Evolutionary conservation across 64 coral and sea anemone species (phyloP).

Genomic region (Actinia tenebrosa): DNA sequence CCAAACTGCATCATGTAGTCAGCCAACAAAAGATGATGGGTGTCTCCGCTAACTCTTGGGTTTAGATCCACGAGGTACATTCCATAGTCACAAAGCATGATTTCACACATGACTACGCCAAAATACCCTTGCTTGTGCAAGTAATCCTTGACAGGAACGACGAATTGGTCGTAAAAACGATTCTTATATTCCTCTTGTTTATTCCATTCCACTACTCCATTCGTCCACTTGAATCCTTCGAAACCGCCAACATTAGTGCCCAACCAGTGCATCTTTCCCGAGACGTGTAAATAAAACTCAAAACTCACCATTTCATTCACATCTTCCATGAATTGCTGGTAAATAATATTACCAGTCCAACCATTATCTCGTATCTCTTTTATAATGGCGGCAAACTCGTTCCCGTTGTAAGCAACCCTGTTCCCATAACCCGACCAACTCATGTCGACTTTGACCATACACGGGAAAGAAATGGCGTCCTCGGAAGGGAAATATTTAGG

Average conservation of each 20-base stretch:
- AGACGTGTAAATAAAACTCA: constrained; percentile 38
- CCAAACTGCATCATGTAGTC: constrained; percentile 26
- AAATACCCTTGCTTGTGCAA: not conserved
- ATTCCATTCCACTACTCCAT: not conserved
- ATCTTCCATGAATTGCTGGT: constrained; percentile 11
- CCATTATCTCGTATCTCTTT: not conserved
- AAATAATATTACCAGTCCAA: constrained; percentile 19
- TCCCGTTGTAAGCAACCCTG: constrained; percentile 12
- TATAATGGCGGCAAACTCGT: not conserved
- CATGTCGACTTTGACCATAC: constrained; percentile 39
- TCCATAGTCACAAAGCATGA: constrained; percentile 6
- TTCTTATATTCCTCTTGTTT: not conserved
- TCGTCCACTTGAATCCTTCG: not conserved
- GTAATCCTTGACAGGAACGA: not conserved
- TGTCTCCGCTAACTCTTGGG: constrained; percentile 40
- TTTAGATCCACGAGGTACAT: constrained; percentile 41
- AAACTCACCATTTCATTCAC: constrained; percentile 31
- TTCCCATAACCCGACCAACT: constrained; percentile 15
- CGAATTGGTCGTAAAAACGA: not conserved
- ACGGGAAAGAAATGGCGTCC: constrained; percentile 18
- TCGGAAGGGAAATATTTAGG: constrained; percentile 7
- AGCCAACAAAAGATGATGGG: constrained; percentile 23
- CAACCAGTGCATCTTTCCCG: constrained; percentile 25
- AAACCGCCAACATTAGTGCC: constrained; percentile 23
- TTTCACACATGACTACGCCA: not conserved